Evolutionary conservation across 1,140 invertebrate species (phyloP).

Genomic region (Cydia fagiglandana): DNA sequence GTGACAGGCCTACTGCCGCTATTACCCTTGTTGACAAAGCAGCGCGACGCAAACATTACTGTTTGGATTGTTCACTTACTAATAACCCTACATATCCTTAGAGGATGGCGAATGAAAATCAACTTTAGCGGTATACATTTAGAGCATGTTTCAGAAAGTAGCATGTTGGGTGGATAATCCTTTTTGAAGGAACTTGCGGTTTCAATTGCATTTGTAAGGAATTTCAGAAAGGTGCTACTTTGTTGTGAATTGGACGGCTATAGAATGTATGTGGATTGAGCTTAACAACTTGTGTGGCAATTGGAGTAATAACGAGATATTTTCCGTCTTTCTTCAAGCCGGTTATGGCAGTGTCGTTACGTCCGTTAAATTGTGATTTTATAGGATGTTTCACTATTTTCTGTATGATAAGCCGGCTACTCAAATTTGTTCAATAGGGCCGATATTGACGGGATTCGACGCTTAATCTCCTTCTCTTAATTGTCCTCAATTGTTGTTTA

Average conservation of each 20-base stretch:
- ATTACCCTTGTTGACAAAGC: constrained; percentile 16
- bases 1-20: constrained; percentile 15
- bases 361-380: no score
- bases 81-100: not conserved
- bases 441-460: no score
- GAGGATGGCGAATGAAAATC: not conserved
- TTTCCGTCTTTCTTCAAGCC: not conserved
- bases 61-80: not conserved
- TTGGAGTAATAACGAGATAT: not conserved
- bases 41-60: constrained; percentile 19
- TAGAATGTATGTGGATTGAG: constrained; percentile 1
- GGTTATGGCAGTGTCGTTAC: not conserved
- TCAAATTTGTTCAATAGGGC: no score
- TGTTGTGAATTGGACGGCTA: constrained; percentile 1
- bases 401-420: no score
- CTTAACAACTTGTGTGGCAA: constrained; percentile 15
- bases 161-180: not conserved
- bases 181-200: not conserved
- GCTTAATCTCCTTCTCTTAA: no score
- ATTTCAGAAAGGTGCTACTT: constrained; percentile 15
- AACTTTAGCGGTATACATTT: not conserved
- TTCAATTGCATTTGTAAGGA: constrained; percentile 15
- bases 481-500: no score
- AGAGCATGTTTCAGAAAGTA: not conserved
- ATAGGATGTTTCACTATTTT: no score